A percentile compares a stretch with the other conserved stretches of the same genome.
phyloP scores from a whole-genome alignment of 2,888 invertebrate genomes.

The Heliconius cydno region DNA sequence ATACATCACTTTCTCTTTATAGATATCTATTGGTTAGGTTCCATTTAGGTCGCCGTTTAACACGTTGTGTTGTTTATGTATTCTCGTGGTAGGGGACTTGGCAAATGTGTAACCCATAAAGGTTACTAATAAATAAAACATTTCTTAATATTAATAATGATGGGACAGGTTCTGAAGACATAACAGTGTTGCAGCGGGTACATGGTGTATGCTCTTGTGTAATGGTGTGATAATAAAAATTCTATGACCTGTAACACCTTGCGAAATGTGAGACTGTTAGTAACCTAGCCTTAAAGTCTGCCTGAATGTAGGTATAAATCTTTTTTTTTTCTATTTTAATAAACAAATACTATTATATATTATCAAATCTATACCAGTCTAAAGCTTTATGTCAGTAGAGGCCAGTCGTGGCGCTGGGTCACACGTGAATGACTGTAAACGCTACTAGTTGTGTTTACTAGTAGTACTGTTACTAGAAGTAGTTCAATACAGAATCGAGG shows the following conservation, averaged over 20 bases:
- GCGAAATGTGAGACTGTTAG: background rate
- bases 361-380: too few species aligned
- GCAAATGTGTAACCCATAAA: conserved; percentile 60
- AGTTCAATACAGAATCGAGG: too few species aligned
- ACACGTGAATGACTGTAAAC: too few species aligned
- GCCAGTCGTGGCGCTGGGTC: too few species aligned
- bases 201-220: conserved; percentile 4
- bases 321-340: too few species aligned
- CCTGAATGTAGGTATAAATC: too few species aligned
- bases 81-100: conserved; percentile 64
- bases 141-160: conserved; percentile 47
- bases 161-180: conserved; percentile 18
- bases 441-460: too few species aligned
- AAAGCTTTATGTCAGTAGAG: too few species aligned
- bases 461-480: too few species aligned
- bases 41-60: conserved; percentile 70
- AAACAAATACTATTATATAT: too few species aligned
- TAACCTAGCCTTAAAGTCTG: too few species aligned
- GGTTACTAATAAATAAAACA: conserved; percentile 63
- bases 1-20: conserved; percentile 79
- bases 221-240: conserved; percentile 9
- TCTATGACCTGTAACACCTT: background rate
- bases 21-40: conserved; percentile 62
- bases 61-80: conserved; percentile 66
- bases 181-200: background rate